Conservation (phyloP, 2,113 vertebrate species). For the Strigops habroptila region DNA sequence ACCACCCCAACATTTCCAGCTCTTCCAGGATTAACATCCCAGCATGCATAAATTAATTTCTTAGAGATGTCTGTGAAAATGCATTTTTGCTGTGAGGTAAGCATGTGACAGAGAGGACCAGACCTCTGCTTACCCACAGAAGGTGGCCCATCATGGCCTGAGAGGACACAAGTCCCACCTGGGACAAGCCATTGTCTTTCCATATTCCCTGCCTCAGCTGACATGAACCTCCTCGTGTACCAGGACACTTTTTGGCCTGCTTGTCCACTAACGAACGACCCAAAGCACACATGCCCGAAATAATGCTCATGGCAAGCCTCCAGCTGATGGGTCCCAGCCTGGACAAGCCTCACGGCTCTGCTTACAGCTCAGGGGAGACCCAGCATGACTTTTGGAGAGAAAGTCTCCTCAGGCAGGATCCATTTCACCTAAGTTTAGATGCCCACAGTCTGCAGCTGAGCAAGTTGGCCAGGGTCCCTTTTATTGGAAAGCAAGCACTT, state of each 20-base stretch:
- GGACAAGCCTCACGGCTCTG: neutral
- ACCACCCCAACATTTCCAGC: neutral
- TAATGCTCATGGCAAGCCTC: neutral
- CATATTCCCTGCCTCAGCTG: rapidly evolving
- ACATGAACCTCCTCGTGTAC: rapidly evolving
- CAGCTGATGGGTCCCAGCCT: neutral
- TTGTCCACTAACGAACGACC: neutral
- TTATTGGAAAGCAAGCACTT: neutral
- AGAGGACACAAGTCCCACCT: neutral
- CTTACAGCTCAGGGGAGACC: neutral
- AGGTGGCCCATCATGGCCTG: neutral
- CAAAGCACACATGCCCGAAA: neutral
- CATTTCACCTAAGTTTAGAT: neutral
- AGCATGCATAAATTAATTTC: neutral
- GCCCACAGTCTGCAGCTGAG: neutral
- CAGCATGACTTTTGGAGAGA: neutral
- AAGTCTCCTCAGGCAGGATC: neutral
- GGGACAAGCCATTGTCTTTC: neutral
- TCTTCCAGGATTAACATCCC: neutral
- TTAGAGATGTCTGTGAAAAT: neutral
- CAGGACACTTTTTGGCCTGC: neutral
- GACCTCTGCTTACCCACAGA: neutral
- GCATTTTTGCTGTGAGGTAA: neutral
- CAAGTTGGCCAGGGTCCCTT: rapidly evolving
- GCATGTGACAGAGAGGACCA: neutral